Evolutionary conservation across 2,888 invertebrate genomes (phyloP), one percentile per base, ranked within the genome.

Genomic region (Eupsilia transversa): DNA sequence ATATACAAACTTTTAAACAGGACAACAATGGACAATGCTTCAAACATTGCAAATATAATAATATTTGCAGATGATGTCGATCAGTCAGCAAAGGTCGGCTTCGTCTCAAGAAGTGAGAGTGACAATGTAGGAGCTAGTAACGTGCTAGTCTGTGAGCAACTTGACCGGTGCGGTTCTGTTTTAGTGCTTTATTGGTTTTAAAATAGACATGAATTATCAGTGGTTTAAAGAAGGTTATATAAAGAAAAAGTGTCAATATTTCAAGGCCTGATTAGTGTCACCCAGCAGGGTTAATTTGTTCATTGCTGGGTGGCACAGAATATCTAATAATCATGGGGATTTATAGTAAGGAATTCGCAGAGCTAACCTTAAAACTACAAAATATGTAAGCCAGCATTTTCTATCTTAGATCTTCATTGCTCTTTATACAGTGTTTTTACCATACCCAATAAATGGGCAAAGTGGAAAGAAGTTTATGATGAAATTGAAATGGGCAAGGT

Each of bases 21-120:
- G 30, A 5, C 75, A 67, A 82, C 84, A 66, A 80, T 84, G 74
- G 82, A 65, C 60, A 72, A 83, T 76, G 77, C 69, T 35, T 46
- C 35, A 35, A n/a, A 71, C 5, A 60, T 43, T 46, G 4, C 54
- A 72, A 82, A 82, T 61, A 77, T 49, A 72, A 82, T 61, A 82
- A 69, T 60, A 82, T 56, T 9, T 3, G 10, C 17, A 33, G 41
- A 56, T 59, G 56, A 46, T 20, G 14, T 4, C 23, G 23, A 54
- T 54, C 63, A 56, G 14, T n/a, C 46, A n/a, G 49, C n/a, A 38
- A 65, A 67, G 64, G 64, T 84, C 71, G 52, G 30, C 10, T 54
- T 56, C 35, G 27, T 49, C 23, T 75, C 41, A 30, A 57, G 46
- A 46, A 52, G 60, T 33, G 56, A 56, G 17, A 33, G 54, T 54